phyloP scores from a whole-genome alignment of 2,888 invertebrate species.

The Ectemnius cavifrons region DNA sequence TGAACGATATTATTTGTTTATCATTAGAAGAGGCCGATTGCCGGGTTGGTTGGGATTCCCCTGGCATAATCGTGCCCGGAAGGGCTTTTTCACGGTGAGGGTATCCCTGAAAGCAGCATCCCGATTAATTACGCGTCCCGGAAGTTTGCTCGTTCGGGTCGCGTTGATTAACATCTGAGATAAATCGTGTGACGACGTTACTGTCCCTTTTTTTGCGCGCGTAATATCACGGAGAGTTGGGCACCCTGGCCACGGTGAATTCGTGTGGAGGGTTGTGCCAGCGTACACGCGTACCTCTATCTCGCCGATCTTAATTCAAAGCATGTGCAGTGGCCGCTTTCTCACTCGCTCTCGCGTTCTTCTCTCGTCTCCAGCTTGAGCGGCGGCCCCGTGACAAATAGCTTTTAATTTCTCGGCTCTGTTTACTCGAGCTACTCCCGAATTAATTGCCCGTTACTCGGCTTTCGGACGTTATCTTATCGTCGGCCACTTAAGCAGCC shows the following conservation, averaged over 20 bases:
- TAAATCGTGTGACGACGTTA: conserved; percentile 49
- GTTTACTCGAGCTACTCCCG: conserved; percentile 74
- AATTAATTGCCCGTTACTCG: conserved; percentile 73
- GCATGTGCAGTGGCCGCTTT: conserved; percentile 46
- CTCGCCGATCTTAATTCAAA: conserved; percentile 73
- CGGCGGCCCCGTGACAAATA: conserved; percentile 74
- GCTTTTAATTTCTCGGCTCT: conserved; percentile 77
- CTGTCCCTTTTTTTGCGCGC: conserved; percentile 31
- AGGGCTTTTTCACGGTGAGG: background rate
- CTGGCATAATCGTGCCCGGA: no score
- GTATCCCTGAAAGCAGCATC: no score
- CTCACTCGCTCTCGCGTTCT: conserved; percentile 33
- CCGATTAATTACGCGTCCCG: conserved; percentile 4
- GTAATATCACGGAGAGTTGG: background rate
- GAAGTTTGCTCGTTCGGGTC: background rate
- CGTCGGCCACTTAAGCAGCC: conserved; percentile 75
- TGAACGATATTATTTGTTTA: conserved; percentile 23
- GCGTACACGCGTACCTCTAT: conserved; percentile 52
- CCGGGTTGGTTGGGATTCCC: background rate
- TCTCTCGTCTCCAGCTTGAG: conserved; percentile 42
- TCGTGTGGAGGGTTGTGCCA: conserved; percentile 33
- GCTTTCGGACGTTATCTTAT: conserved; percentile 76
- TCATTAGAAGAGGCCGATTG: conserved; percentile 13
- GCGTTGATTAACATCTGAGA: conserved; percentile 37
- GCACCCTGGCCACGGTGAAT: background rate